phyloP scores from a whole-genome alignment of 1,140 invertebrate species.

The Leptoteleia sp. region DNA sequence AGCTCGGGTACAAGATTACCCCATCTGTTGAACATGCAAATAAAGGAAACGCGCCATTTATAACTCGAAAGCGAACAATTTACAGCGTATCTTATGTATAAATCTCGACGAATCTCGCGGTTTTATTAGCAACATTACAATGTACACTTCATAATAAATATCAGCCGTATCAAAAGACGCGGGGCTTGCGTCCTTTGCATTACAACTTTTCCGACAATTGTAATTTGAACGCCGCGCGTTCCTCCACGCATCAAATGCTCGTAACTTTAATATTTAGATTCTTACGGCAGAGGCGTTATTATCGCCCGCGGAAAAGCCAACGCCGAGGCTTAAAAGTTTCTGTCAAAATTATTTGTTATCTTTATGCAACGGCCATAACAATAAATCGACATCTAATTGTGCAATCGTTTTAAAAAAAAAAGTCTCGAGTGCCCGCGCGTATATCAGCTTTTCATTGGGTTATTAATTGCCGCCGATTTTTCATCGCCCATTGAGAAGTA shows the following conservation, averaged over 20 bases:
- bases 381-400: conserved; percentile 40
- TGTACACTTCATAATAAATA: conserved; percentile 53
- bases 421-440: not conserved
- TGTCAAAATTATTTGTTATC: conserved; percentile 26
- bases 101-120: conserved; percentile 54
- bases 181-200: conserved; percentile 12
- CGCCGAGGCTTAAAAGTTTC: conserved; percentile 2
- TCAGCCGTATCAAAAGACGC: conserved; percentile 44
- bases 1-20: conserved; percentile 4
- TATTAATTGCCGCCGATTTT: conserved; percentile 24
- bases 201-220: conserved; percentile 45
- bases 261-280: conserved; percentile 49
- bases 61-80: conserved; percentile 56
- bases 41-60: conserved; percentile 53
- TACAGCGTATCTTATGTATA: conserved; percentile 41
- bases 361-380: conserved; percentile 16
- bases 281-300: conserved; percentile 19
- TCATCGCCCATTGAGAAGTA: conserved; percentile 5
- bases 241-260: conserved; percentile 24
- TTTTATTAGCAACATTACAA: conserved; percentile 57
- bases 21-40: conserved; percentile 42
- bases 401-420: conserved; percentile 3
- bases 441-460: conserved; percentile 19
- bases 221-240: conserved; percentile 34
- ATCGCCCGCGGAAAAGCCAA: conserved; percentile 25